Conservation (phyloP, 23 tunicate species). For the Ciona savignyi region DNA sequence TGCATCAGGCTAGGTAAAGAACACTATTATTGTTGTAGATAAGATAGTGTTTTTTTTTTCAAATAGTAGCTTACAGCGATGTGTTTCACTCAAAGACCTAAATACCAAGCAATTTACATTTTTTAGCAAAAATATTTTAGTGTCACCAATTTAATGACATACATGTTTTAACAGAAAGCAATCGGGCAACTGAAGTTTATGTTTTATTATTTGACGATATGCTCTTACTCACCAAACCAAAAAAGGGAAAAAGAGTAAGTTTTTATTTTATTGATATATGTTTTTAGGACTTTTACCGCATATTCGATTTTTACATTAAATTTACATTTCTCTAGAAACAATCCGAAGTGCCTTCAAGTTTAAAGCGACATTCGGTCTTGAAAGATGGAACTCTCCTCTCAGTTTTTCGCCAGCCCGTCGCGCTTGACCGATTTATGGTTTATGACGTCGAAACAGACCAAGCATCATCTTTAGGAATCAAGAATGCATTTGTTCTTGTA, state of each 20-base stretch:
- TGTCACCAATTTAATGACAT: no score
- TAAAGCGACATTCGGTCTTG: slow-evolving; percentile 38
- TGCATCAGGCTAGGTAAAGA: no score
- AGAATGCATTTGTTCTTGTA: slow-evolving; percentile 44
- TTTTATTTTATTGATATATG: no score
- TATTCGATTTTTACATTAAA: not conserved
- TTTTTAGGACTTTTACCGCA: not conserved
- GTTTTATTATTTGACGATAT: slow-evolving; percentile 55
- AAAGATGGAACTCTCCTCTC: slow-evolving; percentile 54
- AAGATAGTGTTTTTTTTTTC: not conserved
- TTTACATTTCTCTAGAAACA: slow-evolving; percentile 17
- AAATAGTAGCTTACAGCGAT: no score
- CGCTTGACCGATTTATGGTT: slow-evolving; percentile 56
- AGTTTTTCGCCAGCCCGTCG: slow-evolving; percentile 56
- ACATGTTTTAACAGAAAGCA: slow-evolving; percentile 38
- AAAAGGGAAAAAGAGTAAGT: slow-evolving; percentile 55
- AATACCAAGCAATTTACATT: no score
- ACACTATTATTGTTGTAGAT: no score
- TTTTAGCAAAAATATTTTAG: no score
- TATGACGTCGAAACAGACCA: slow-evolving; percentile 51
- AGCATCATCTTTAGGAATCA: slow-evolving; percentile 20
- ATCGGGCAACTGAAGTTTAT: slow-evolving; percentile 36
- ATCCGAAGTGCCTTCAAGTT: slow-evolving; percentile 46
- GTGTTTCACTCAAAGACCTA: no score
- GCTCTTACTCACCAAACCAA: slow-evolving; percentile 32